Conservation (phyloP, 2,113 vertebrate species). For the Hylia prasina region DNA sequence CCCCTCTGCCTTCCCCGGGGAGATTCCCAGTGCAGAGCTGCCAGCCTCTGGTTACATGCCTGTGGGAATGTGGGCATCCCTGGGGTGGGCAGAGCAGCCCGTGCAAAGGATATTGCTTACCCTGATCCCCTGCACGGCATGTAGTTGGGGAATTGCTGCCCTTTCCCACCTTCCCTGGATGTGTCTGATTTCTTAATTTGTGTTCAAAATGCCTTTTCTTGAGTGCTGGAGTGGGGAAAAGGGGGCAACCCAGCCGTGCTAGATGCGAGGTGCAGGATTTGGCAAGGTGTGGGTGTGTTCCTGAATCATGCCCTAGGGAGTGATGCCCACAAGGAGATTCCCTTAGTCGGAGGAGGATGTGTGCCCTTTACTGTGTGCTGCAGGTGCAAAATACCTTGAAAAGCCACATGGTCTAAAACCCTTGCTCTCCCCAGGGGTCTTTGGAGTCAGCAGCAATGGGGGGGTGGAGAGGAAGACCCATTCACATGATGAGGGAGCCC, state of each 20-base stretch:
- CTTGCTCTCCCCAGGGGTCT: not conserved
- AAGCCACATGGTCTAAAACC: not conserved
- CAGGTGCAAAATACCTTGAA: not conserved
- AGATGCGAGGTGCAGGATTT: not conserved
- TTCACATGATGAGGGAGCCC: rapidly evolving
- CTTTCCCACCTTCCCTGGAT: not conserved
- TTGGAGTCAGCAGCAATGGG: not conserved
- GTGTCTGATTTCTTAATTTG: not conserved
- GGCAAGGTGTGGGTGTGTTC: not conserved
- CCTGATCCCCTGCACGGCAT: rapidly evolving
- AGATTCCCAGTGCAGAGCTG: not conserved
- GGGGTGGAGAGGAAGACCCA: not conserved
- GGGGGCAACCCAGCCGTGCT: too few relatives aligned
- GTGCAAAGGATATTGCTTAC: not conserved
- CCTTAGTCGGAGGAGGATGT: rapidly evolving
- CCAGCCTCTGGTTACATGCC: not conserved
- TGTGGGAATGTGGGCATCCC: rapidly evolving
- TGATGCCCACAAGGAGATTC: not conserved
- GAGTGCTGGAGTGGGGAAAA: not conserved
- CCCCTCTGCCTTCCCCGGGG: rapidly evolving
- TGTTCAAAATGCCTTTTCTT: not conserved
- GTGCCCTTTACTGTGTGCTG: rapidly evolving
- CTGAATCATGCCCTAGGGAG: rapidly evolving
- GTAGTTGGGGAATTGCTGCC: not conserved
- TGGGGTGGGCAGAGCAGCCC: rapidly evolving